These are phyloP conservation scores for Lophotriccus pileatus DNA, from an alignment of 2,797 vertebrate genomes.

Conservation along the genomic window DNA sequence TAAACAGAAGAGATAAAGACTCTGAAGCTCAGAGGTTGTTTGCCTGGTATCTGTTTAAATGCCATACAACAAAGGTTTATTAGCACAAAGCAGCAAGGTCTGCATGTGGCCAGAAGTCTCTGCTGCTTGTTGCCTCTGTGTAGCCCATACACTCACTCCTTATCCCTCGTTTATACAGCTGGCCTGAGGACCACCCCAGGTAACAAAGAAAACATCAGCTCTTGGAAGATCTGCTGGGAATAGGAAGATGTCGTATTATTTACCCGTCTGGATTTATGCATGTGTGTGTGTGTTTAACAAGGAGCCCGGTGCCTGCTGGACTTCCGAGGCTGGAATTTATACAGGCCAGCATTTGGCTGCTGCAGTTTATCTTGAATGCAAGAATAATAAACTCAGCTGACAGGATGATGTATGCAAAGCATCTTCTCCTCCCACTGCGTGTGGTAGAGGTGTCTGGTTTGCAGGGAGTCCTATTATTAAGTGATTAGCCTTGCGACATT, in stretches of 20 bases:
- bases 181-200: constrained; percentile 71
- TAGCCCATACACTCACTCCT: constrained; percentile 5
- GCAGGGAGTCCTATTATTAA: constrained; percentile 69
- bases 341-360: constrained; percentile 72
- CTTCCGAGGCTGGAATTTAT: constrained; percentile 77
- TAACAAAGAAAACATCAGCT: constrained; percentile 66
- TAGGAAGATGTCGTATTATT: constrained; percentile 58
- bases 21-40: constrained; percentile 31
- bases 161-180: constrained; percentile 70
- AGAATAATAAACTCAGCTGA: constrained; percentile 79
- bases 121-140: constrained; percentile 42
- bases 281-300: constrained; percentile 65
- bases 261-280: constrained; percentile 71
- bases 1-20: constrained; percentile 59
- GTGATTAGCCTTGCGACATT: constrained; percentile 62
- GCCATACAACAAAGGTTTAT: constrained; percentile 49
- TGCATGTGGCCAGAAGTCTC: constrained; percentile 54
- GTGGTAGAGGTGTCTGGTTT: constrained; percentile 67
- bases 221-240: constrained; percentile 54
- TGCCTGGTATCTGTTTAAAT: constrained; percentile 49
- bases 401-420: constrained; percentile 77
- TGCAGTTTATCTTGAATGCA: constrained; percentile 75
- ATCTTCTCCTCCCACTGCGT: constrained; percentile 61
- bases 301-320: constrained; percentile 53
- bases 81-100: constrained; percentile 31